Percentiles rank a stretch among this genome's conserved stretches.
phyloP scores from a whole-genome alignment of 2,113 vertebrate genomes.

The Tupaia tana region DNA sequence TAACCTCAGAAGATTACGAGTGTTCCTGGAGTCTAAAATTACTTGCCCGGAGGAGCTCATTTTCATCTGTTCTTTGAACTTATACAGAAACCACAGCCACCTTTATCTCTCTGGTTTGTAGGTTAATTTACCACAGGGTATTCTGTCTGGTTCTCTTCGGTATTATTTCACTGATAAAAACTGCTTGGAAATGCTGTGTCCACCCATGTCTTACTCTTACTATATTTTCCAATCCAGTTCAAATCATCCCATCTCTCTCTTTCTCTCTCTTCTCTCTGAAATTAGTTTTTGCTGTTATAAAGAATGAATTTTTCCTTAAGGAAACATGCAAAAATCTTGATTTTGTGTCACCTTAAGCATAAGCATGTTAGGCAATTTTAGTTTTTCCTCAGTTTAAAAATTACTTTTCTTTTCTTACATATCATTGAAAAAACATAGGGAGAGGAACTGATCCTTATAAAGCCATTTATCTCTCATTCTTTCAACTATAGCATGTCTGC shows the following conservation, averaged over 20 bases:
- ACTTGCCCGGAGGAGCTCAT: slow-evolving; percentile 47
- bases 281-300: slow-evolving; percentile 13
- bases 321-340: slow-evolving; percentile 45
- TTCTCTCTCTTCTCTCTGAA: slow-evolving; percentile 18
- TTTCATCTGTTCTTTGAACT: slow-evolving; percentile 68
- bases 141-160: slow-evolving; percentile 37
- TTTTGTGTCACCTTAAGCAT: not conserved
- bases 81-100: not conserved
- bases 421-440: not conserved
- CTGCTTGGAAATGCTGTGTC: slow-evolving; percentile 53
- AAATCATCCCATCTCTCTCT: not conserved
- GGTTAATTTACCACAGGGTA: slow-evolving; percentile 29
- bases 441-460: slow-evolving; percentile 7
- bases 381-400: slow-evolving; percentile 29
- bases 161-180: slow-evolving; percentile 49
- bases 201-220: not conserved
- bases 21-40: slow-evolving; percentile 44
- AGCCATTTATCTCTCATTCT: not conserved
- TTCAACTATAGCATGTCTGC: not conserved
- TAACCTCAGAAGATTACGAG: slow-evolving; percentile 58
- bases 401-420: not conserved
- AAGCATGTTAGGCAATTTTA: not conserved
- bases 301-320: slow-evolving; percentile 33
- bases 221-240: slow-evolving; percentile 33
- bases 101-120: slow-evolving; percentile 12